Percentiles rank a stretch among this genome's conserved stretches.
These are phyloP conservation scores for Pelosia muscerda DNA, from an alignment of 2,888 invertebrate genomes.

Conservation along the genomic window DNA sequence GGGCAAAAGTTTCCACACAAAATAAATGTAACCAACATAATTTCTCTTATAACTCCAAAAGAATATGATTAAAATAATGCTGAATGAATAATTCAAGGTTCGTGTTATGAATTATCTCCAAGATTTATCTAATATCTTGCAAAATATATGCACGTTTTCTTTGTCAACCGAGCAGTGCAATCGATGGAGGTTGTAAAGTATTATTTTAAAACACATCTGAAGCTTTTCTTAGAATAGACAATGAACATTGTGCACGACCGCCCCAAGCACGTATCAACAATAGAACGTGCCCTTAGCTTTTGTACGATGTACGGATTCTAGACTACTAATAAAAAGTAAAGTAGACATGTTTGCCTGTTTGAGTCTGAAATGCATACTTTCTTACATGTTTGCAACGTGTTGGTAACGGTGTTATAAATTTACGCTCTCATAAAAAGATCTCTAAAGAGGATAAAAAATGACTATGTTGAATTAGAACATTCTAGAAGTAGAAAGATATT, in stretches of 20 bases:
- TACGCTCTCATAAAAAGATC: background rate
- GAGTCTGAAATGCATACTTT: background rate
- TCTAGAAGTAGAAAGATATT: too few species aligned
- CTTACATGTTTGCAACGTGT: background rate
- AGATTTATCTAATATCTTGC: conserved; percentile 29
- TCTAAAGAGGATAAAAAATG: too few species aligned
- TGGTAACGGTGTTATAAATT: background rate
- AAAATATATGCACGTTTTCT: conserved; percentile 40
- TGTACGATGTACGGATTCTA: conserved; percentile 62
- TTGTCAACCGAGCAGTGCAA: conserved; percentile 52
- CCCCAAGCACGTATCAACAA: conserved; percentile 65
- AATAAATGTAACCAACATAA: too few species aligned
- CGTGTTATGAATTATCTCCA: conserved; percentile 17
- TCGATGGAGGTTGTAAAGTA: conserved; percentile 57
- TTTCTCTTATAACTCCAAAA: too few species aligned
- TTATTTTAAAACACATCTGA: conserved; percentile 62
- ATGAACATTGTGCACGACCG: conserved; percentile 78
- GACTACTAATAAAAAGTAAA: conserved; percentile 3
- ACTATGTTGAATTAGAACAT: too few species aligned
- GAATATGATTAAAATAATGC: background rate
- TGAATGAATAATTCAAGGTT: background rate
- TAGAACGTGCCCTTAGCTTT: conserved; percentile 61
- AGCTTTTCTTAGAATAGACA: conserved; percentile 69
- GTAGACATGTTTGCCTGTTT: conserved; percentile 10
- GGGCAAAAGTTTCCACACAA: too few species aligned